Evolutionary conservation across 2,888 invertebrate genomes (phyloP).

Genomic region (Ligdia adustata): DNA sequence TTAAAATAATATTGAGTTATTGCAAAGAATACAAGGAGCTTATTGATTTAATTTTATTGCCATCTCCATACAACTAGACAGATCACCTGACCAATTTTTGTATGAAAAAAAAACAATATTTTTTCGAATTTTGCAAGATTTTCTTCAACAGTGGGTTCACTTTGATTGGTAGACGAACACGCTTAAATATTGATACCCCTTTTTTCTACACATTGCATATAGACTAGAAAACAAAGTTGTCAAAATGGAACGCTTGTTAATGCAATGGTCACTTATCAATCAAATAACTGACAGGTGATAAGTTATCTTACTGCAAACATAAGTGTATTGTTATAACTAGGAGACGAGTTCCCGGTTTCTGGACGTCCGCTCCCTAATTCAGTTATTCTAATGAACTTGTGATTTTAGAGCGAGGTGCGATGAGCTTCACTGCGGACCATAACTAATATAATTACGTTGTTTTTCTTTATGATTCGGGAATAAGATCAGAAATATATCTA

Average conservation of each 20-base stretch:
- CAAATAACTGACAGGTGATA: background rate
- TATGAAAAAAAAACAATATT: too few species aligned
- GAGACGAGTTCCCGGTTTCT: conserved; percentile 13
- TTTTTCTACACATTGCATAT: too few species aligned
- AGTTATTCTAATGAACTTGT: conserved; percentile 28
- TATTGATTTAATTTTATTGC: too few species aligned
- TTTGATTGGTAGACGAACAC: too few species aligned
- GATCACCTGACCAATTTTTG: too few species aligned
- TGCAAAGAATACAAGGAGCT: too few species aligned
- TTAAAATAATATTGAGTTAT: too few species aligned
- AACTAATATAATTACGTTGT: conserved; percentile 7
- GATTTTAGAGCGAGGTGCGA: conserved; percentile 15
- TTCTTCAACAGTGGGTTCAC: too few species aligned
- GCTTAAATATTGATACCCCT: too few species aligned
- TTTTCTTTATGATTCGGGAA: conserved; percentile 2
- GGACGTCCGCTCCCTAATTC: conserved; percentile 21
- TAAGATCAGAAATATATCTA: background rate
- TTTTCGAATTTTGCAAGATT: too few species aligned
- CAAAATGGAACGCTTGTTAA: background rate
- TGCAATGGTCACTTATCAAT: background rate
- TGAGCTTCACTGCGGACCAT: background rate
- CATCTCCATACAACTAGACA: too few species aligned
- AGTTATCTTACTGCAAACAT: conserved; percentile 1
- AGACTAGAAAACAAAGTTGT: too few species aligned
- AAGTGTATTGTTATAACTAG: background rate